Evolutionary conservation across 1,140 invertebrate genomes (phyloP), one percentile per base, ranked within the genome.

Genomic region (Meteorus sp.): DNA sequence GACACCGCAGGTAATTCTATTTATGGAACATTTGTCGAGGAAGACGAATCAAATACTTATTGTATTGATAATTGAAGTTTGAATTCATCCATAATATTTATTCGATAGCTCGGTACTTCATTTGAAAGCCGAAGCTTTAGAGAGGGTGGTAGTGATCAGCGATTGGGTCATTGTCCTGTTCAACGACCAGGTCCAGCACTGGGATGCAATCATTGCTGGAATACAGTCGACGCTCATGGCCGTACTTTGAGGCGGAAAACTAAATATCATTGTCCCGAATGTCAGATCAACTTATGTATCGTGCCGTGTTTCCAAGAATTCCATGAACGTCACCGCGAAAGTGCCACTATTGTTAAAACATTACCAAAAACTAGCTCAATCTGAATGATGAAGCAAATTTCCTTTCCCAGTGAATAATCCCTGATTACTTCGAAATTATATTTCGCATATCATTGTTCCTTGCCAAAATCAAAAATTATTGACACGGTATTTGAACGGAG

Each of bases 201-300:
- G 45, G 89, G 90, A 37, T 93, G 90, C 75, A 92, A 91, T 78
- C 92, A 89, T 70, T 93, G 91, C 76, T 93, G 91, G 91, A 93
- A 93, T 68, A 92, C 90, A 1, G 88, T 91, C 39, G 90, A 93
- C 68, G 84, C 83, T 31, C 87, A 89, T 77, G 89, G 89, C 17
- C 77, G 90, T 41, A 92, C 92, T 64, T 81, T 92, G 31, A 81
- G 91, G 17, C 81, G 91, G 54, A 93, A 93, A 82, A 93, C 91
- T 2, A 92, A 92, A 75, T 93, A 92, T 73, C 89, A 92, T 73
- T 93, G 91, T 79, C 90, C 90, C 1, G 90, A 93, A 70, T 93
- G 91, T 75, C 88, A 90, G 70, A 91, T 88, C 37, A 93, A 93
- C 77, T 81, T 93, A 39, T 93, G 91, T 76, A 91, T 93, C 68